A percentile compares a stretch with the other conserved stretches of the same genome.
These are phyloP conservation scores for Hoplias malabaricus DNA, from an alignment of 2,113 vertebrate genomes.

Conservation along the genomic window DNA sequence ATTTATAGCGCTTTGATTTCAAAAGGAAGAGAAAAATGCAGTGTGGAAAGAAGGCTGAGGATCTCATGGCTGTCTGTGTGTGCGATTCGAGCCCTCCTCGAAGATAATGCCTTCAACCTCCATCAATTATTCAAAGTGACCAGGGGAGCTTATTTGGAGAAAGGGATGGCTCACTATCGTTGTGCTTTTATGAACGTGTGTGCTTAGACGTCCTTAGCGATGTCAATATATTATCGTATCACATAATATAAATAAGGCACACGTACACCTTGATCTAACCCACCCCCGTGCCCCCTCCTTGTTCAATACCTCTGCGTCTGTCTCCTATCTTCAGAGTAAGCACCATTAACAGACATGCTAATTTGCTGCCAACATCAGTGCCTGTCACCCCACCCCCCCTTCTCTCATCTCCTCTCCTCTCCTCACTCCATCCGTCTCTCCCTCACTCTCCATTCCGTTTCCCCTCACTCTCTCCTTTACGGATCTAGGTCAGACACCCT, in stretches of 20 bases:
- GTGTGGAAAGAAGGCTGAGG: slow-evolving; percentile 58
- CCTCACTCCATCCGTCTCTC: slow-evolving; percentile 1
- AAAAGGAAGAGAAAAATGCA: slow-evolving; percentile 73
- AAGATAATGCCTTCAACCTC: slow-evolving; percentile 44
- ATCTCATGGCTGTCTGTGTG: slow-evolving; percentile 25
- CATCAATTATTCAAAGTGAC: slow-evolving; percentile 48
- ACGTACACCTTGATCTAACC: not conserved
- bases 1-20: slow-evolving; percentile 74
- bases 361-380: slow-evolving; percentile 64
- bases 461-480: slow-evolving; percentile 47
- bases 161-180: not conserved
- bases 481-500: slow-evolving; percentile 74
- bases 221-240: slow-evolving; percentile 15
- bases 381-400: slow-evolving; percentile 41
- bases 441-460: slow-evolving; percentile 18
- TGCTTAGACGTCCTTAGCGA: slow-evolving; percentile 34
- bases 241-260: not conserved
- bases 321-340: slow-evolving; percentile 52
- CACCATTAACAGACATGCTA: slow-evolving; percentile 63
- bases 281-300: slow-evolving; percentile 5
- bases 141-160: slow-evolving; percentile 11
- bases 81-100: slow-evolving; percentile 32
- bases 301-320: slow-evolving; percentile 27
- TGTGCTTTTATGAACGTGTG: not conserved
- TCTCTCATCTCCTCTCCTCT: not conserved